A percentile compares a stretch with the other conserved stretches of the same genome.
These are phyloP conservation scores for Hyles euphorbiae DNA, from an alignment of 1,140 invertebrate species.

Conservation along the genomic window DNA sequence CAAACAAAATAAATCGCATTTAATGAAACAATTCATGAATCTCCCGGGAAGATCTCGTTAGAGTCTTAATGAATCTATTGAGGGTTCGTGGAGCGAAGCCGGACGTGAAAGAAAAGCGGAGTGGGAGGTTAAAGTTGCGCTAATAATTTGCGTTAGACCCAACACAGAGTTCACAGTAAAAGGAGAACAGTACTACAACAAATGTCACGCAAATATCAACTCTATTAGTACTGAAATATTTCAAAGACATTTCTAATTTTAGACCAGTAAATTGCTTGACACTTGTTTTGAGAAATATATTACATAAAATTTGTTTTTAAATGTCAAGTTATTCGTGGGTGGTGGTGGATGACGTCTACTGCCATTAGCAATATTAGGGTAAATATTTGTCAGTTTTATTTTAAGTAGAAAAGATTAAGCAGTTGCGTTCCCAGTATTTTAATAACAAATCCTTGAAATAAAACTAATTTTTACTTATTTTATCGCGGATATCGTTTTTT, in stretches of 20 bases:
- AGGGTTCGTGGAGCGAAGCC: conserved; percentile 57
- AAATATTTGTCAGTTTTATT: too few relatives aligned
- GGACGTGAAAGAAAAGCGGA: conserved; percentile 47
- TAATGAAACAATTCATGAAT: conserved; percentile 67
- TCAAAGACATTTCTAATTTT: background rate
- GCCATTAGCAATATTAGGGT: too few relatives aligned
- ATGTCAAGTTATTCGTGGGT: too few relatives aligned
- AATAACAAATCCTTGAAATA: too few relatives aligned
- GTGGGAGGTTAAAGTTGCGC: conserved; percentile 41
- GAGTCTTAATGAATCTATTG: conserved; percentile 74
- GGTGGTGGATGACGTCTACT: too few relatives aligned
- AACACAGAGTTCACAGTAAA: conserved; percentile 8
- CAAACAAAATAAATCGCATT: conserved; percentile 66
- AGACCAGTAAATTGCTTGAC: too few relatives aligned
- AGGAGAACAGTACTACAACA: background rate
- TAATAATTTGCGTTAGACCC: conserved; percentile 50
- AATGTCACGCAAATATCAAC: background rate
- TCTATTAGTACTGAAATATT: background rate
- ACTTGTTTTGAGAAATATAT: too few relatives aligned
- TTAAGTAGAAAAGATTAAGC: too few relatives aligned
- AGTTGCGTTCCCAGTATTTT: too few relatives aligned
- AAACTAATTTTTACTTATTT: too few relatives aligned
- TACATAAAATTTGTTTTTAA: too few relatives aligned
- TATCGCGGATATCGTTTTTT: too few relatives aligned
- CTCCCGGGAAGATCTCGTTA: conserved; percentile 69